Evolutionary conservation across 2,113 vertebrate species (phyloP).

Genomic region (Chaetodon auriga): DNA sequence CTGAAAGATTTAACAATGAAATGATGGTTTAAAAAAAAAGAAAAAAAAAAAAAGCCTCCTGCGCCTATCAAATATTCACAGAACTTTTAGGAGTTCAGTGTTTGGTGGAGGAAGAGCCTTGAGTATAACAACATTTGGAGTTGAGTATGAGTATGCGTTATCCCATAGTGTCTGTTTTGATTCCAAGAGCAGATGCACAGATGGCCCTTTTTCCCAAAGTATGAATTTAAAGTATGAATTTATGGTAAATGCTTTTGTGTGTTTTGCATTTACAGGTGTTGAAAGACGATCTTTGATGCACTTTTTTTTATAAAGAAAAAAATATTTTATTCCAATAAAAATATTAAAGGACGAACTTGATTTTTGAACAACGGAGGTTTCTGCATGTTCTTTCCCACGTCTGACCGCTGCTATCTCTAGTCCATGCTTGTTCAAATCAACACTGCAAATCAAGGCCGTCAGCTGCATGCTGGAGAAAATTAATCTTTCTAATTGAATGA

Average conservation of each 20-base stretch:
- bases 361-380: constrained; percentile 10
- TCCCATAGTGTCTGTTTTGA: constrained; percentile 12
- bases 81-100: constrained; percentile 38
- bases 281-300: neutral
- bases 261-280: neutral
- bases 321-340: constrained; percentile 1
- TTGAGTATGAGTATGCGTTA: neutral
- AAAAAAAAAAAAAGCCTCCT: constrained; percentile 19
- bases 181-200: constrained; percentile 17
- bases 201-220: constrained; percentile 8
- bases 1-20: constrained; percentile 65
- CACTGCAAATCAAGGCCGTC: constrained; percentile 55
- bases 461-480: constrained; percentile 50
- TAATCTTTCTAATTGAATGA: constrained; percentile 70
- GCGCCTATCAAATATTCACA: constrained; percentile 36
- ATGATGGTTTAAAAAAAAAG: neutral
- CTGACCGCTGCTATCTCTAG: neutral
- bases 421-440: constrained; percentile 31
- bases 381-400: constrained; percentile 12
- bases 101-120: neutral
- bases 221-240: constrained; percentile 12
- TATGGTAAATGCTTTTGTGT: neutral
- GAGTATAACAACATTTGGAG: constrained; percentile 23
- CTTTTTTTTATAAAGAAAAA: neutral
- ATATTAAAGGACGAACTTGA: neutral